phyloP scores from a whole-genome alignment of 2,797 vertebrate genomes.

The Melanotaenia boesemani region DNA sequence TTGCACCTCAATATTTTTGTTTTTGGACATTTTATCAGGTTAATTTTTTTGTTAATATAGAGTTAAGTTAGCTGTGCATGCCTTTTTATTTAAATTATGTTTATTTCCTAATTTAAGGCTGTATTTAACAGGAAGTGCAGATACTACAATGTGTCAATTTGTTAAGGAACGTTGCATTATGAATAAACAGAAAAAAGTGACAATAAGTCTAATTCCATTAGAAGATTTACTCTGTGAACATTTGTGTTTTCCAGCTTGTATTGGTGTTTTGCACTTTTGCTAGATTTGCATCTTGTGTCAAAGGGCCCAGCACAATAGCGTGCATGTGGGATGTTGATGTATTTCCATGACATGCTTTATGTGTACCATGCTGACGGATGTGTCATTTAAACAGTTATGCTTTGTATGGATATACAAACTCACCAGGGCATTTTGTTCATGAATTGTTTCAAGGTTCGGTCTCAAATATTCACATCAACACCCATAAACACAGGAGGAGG shows the following conservation, averaged over 20 bases:
- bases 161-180: slow-evolving; percentile 20
- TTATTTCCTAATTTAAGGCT: neutral
- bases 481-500: slow-evolving; percentile 79
- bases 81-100: neutral
- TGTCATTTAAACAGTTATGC: slow-evolving; percentile 78
- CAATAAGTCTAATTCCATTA: slow-evolving; percentile 35
- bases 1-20: slow-evolving; percentile 3
- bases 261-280: slow-evolving; percentile 22
- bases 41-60: neutral
- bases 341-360: slow-evolving; percentile 57
- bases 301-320: slow-evolving; percentile 48
- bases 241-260: slow-evolving; percentile 26
- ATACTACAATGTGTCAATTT: neutral
- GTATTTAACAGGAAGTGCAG: slow-evolving; percentile 15
- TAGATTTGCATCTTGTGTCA: slow-evolving; percentile 37
- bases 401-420: slow-evolving; percentile 75
- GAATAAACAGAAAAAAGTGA: slow-evolving; percentile 43
- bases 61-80: neutral
- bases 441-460: slow-evolving; percentile 68
- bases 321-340: slow-evolving; percentile 58
- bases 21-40: neutral
- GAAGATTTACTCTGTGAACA: slow-evolving; percentile 46
- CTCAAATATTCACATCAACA: slow-evolving; percentile 74
- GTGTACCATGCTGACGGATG: slow-evolving; percentile 71
- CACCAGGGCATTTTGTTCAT: slow-evolving; percentile 56